A percentile compares a stretch with the other conserved stretches of the same genome.
Evolutionary conservation across 1,140 invertebrate species (phyloP).

Genomic region (Potamilus streckersoni): DNA sequence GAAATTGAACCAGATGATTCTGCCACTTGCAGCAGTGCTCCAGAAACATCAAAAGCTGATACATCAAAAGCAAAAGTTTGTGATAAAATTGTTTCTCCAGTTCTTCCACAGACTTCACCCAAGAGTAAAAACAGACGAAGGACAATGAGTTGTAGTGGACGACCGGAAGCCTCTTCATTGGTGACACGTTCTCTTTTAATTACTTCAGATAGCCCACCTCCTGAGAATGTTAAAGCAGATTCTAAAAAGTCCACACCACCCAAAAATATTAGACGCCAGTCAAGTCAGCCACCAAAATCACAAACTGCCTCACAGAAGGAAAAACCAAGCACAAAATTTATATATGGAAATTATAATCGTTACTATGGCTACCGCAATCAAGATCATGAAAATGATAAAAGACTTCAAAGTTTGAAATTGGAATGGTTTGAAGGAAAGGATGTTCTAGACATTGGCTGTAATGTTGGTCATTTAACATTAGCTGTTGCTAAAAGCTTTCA

Average conservation of each 20-base stretch:
- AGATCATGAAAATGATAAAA: slow-evolving; percentile 81
- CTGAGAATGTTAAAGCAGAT: slow-evolving; percentile 17
- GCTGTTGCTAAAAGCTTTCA: slow-evolving; percentile 84
- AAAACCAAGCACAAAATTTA: slow-evolving; percentile 73
- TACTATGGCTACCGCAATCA: slow-evolving; percentile 96
- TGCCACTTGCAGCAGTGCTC: background rate
- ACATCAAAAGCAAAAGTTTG: slow-evolving; percentile 66
- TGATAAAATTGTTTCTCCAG: slow-evolving; percentile 93
- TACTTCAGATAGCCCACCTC: slow-evolving; percentile 33
- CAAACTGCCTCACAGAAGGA: background rate
- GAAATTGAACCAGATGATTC: slow-evolving; percentile 41
- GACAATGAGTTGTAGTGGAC: slow-evolving; percentile 40
- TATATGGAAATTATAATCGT: slow-evolving; percentile 96
- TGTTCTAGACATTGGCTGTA: slow-evolving; percentile 97
- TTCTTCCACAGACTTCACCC: slow-evolving; percentile 82
- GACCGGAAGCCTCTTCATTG: slow-evolving; percentile 42
- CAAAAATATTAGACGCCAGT: slow-evolving; percentile 34
- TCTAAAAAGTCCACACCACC: slow-evolving; percentile 24
- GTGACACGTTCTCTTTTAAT: slow-evolving; percentile 43
- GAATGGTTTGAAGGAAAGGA: slow-evolving; percentile 91
- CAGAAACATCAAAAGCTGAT: slow-evolving; percentile 11
- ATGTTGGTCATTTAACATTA: slow-evolving; percentile 92
- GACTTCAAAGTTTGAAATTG: slow-evolving; percentile 84
- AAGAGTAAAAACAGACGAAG: slow-evolving; percentile 77
- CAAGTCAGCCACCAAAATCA: slow-evolving; percentile 31